Conservation (phyloP, 2,797 vertebrate species). For the Numenius phaeopus region DNA sequence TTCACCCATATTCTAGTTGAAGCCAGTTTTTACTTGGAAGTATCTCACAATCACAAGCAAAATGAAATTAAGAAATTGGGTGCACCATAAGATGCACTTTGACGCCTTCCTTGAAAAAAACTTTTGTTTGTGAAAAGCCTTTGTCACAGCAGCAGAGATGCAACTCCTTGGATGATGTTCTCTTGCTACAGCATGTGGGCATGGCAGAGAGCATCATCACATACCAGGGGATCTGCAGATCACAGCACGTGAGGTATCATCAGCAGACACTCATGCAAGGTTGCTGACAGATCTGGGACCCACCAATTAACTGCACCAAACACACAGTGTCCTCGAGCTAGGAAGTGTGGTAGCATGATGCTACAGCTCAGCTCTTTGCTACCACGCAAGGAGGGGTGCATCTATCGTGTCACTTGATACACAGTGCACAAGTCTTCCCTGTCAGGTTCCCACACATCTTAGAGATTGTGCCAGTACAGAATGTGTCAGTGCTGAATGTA, state of each 20-base stretch:
- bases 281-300: background rate
- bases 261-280: background rate
- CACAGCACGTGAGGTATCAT: background rate
- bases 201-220: accelerated
- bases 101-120: background rate
- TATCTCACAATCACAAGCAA: background rate
- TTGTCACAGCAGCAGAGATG: background rate
- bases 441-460: background rate
- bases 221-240: background rate
- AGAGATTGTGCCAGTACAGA: background rate
- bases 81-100: background rate
- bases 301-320: background rate
- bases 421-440: background rate
- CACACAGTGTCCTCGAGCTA: background rate
- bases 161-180: background rate
- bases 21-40: background rate
- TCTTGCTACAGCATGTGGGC: background rate
- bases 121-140: background rate
- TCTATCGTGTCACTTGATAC: background rate
- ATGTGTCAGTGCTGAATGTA: background rate
- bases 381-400: background rate
- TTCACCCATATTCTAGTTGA: background rate
- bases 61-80: background rate
- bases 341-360: background rate
- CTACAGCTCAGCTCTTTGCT: background rate